Base-by-base conservation (phyloP, 1,140 invertebrate genomes). In the Drosophila miranda region DNA sequence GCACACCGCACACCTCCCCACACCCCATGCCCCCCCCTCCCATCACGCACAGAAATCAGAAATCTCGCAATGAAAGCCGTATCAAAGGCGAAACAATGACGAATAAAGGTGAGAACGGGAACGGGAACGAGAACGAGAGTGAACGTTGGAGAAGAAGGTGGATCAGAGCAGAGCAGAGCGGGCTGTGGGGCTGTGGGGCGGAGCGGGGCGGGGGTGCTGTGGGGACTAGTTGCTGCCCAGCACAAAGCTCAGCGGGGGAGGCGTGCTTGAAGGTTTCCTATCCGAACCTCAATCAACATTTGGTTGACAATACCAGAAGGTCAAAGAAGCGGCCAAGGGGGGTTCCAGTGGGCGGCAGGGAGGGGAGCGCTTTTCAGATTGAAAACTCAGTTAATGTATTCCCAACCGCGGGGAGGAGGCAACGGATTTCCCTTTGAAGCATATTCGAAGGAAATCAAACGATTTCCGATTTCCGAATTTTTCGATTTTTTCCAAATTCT, bases 11-110 rank as follows among this genome's bases (percentile, higher is more conserved):
- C 21, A 16, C 30, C 30, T 8, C 30, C 30, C 30, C 30, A 23
- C 4, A 5, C 5, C 14, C 7, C 11, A 7, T 19, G 6, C 7
- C 6, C 6, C 7, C 3, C 34, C 30, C 34, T 3, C 30, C 30
- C 2, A 21, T 34, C 46, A 56, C 49, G 55, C 72, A 61, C 67
- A 76, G 63, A 61, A 49, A 55, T 56, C 44, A 68, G 46, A 59
- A 59, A 77, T 51, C 75, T 54, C 46, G 38, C 61, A 70, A 49
- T 57, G 64, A 70, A 70, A 57, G 63, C 73, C 30, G 62, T 58
- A 55, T 51, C 73, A 76, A 75, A 76, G 63, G 55, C 64, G 44
- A 68, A 68, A 68, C 64, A 68, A 68, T 68, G 64, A 68, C 67
- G 64, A 68, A 48, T 68, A 61, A 67, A 68, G 64, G 64, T 68